phyloP scores from a whole-genome alignment of 2,888 invertebrate species.

The Oegoconia quadripuncta region DNA sequence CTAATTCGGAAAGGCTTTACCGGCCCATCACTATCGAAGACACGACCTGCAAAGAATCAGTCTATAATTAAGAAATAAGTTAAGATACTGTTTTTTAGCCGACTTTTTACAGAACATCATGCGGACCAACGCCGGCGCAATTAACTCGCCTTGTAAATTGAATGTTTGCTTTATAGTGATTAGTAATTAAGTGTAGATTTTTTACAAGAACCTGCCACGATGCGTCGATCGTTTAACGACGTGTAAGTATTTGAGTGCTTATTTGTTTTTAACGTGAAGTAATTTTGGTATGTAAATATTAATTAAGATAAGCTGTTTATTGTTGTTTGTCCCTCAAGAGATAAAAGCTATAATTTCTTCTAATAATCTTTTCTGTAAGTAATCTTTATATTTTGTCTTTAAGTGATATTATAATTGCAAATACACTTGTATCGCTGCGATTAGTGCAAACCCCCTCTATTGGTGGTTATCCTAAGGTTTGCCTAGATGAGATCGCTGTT shows the following conservation, averaged over 20 bases:
- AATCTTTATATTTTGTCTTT: too few relatives aligned
- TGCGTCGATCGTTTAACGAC: constrained; percentile 55
- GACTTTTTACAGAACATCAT: constrained; percentile 71
- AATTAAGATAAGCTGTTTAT: constrained; percentile 39
- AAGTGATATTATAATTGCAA: too few relatives aligned
- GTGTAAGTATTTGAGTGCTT: too few relatives aligned
- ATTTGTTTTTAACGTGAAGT: constrained; percentile 56
- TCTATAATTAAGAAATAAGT: constrained; percentile 80
- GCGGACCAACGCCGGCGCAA: constrained; percentile 68
- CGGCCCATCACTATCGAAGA: too few relatives aligned
- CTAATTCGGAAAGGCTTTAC: too few relatives aligned
- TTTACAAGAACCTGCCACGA: constrained; percentile 51
- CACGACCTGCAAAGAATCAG: constrained; percentile 72
- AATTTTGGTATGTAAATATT: constrained; percentile 53
- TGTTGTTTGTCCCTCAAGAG: constrained; percentile 13
- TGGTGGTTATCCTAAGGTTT: too few relatives aligned
- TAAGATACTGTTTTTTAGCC: constrained; percentile 75
- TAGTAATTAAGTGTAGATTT: constrained; percentile 73
- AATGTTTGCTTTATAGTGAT: constrained; percentile 79
- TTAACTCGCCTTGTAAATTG: constrained; percentile 78
- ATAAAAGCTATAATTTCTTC: too few relatives aligned
- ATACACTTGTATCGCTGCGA: too few relatives aligned
- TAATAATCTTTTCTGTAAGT: too few relatives aligned
- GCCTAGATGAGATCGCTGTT: too few relatives aligned
- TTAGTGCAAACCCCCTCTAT: too few relatives aligned